phyloP scores from a whole-genome alignment of 1,140 invertebrate genomes.

The Macrotrachela quadricornifera region DNA sequence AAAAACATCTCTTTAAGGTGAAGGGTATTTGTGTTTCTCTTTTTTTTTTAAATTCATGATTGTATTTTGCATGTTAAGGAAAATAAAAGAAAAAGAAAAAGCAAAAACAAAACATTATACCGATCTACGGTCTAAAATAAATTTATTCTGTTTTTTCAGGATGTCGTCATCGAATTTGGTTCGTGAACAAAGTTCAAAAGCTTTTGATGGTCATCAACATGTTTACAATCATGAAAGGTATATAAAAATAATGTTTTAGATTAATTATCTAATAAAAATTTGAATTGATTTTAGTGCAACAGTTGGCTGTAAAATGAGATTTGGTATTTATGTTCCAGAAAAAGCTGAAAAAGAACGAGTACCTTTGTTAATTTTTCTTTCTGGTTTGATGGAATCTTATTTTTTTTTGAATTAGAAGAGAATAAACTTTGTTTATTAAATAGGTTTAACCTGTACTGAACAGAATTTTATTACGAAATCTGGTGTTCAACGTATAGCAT shows the following conservation, averaged over 20 bases:
- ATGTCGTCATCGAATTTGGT: too few relatives aligned
- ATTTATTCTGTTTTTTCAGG: too few relatives aligned
- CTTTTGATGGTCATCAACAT: too few relatives aligned
- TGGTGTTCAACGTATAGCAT: constrained; percentile 65
- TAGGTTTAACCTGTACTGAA: constrained; percentile 71
- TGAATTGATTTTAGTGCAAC: neutral
- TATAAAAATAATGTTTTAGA: neutral
- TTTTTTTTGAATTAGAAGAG: neutral
- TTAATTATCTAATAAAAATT: neutral
- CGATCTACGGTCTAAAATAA: too few relatives aligned
- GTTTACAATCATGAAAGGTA: too few relatives aligned
- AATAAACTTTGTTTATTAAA: constrained; percentile 9
- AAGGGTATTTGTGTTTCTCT: neutral
- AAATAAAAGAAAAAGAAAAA: too few relatives aligned
- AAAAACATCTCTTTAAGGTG: neutral
- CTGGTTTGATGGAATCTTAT: constrained; percentile 34
- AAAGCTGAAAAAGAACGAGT: constrained; percentile 44
- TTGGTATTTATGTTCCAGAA: constrained; percentile 66
- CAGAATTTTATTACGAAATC: constrained; percentile 88
- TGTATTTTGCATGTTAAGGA: too few relatives aligned
- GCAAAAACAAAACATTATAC: too few relatives aligned
- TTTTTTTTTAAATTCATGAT: too few relatives aligned
- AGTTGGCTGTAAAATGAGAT: constrained; percentile 58
- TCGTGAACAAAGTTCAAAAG: too few relatives aligned
- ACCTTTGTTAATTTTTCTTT: constrained; percentile 76